phyloP scores from a whole-genome alignment of 2,113 vertebrate genomes.

The Mus pahari region DNA sequence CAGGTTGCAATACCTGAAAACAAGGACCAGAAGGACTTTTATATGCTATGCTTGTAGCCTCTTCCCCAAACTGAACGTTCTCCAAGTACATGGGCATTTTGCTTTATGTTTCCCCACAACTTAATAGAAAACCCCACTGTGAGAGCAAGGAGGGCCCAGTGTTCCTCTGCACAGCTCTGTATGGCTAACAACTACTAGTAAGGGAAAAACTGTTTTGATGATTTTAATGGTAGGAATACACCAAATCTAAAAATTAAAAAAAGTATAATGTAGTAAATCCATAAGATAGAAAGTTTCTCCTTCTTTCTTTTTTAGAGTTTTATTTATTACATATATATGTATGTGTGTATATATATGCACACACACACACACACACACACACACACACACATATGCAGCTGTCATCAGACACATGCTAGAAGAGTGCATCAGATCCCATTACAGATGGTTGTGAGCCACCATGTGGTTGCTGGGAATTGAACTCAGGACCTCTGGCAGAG shows the following conservation, averaged over 20 bases:
- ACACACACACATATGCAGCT: too few species aligned
- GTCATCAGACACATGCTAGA: too few species aligned
- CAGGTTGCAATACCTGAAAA: background rate
- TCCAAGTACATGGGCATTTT: background rate
- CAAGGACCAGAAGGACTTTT: background rate
- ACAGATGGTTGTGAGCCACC: too few species aligned
- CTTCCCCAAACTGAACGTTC: background rate
- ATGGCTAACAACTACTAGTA: background rate
- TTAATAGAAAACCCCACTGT: background rate
- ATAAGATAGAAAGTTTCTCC: background rate
- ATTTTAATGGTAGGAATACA: background rate
- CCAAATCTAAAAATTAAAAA: background rate
- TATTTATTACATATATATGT: too few species aligned
- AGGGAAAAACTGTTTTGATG: background rate
- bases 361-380: too few species aligned
- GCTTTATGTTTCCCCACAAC: background rate
- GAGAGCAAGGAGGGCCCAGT: background rate
- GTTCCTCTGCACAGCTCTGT: fast-evolving
- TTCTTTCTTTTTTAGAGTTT: too few species aligned
- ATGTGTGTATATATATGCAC: too few species aligned
- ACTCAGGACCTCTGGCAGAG: too few species aligned
- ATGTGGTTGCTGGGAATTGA: too few species aligned
- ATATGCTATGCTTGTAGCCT: background rate
- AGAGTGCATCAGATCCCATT: too few species aligned
- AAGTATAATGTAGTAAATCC: background rate